These are phyloP conservation scores for Distichodus sexfasciatus DNA, from an alignment of 2,797 vertebrate genomes.

Conservation along the genomic window DNA sequence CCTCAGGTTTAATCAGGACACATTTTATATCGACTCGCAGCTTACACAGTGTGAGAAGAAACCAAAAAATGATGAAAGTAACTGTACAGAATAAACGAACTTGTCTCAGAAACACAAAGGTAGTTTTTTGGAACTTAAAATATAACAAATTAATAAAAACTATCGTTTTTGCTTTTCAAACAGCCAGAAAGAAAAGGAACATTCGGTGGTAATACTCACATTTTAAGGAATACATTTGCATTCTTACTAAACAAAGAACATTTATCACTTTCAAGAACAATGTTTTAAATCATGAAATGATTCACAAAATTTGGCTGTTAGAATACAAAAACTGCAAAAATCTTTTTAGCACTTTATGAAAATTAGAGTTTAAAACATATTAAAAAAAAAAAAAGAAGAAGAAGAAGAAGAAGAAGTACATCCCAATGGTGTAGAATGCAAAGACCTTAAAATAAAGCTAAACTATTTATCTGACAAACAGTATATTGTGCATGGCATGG, in stretches of 20 bases:
- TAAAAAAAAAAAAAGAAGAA: constrained; percentile 48
- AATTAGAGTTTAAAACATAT: constrained; percentile 54
- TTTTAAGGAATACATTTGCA: constrained; percentile 5
- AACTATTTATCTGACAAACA: constrained; percentile 63
- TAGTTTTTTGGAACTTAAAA: not conserved
- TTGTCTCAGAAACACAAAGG: constrained; percentile 4
- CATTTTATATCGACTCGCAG: constrained; percentile 37
- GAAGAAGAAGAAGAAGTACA: too few species aligned
- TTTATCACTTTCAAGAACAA: constrained; percentile 3
- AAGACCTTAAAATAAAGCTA: constrained; percentile 67
- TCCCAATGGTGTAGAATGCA: constrained; percentile 70
- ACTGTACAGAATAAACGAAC: constrained; percentile 9
- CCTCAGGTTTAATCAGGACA: constrained; percentile 41
- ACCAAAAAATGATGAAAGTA: constrained; percentile 32
- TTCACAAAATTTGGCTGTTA: constrained; percentile 32
- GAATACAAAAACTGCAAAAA: constrained; percentile 52
- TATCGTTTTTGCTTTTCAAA: not conserved
- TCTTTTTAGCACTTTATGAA: constrained; percentile 68
- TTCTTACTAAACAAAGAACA: constrained; percentile 23
- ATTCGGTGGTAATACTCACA: constrained; percentile 2
- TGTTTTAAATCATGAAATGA: constrained; percentile 51
- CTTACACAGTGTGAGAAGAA: constrained; percentile 39
- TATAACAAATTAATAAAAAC: constrained; percentile 13
- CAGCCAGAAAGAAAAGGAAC: constrained; percentile 13
- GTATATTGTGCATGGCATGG: constrained; percentile 66